Evolutionary conservation across 2,113 vertebrate genomes (phyloP), one percentile per base, ranked within the genome.

Genomic region (Cynoglossus semilaevis): DNA sequence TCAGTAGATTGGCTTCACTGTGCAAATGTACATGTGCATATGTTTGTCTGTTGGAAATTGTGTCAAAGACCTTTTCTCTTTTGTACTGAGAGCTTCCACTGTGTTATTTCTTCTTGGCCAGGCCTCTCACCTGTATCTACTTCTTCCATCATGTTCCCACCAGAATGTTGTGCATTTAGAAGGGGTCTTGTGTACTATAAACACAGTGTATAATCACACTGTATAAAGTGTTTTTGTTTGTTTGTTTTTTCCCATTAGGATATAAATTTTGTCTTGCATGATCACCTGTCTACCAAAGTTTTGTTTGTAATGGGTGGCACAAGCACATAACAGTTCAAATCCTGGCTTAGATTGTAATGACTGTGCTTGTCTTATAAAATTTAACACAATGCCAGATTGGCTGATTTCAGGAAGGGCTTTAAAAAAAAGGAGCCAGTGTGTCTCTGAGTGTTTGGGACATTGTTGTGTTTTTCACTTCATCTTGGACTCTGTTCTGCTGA

Each of bases 1-100:
- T 92, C 89, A 87, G 92, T 88, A 90, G 92, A 76, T 92, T 89
- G 92, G 90, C 92, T 93, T 94, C 93, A 93, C 93, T 93, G 93
- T 87, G 75, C 91, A 88, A 80, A 93, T 90, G 91, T 76, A 47
- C 51, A 47, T 62, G 58, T 70, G 69, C 63, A 76, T 67, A 76
- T 62, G 37, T 74, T 71, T 70, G 67, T 59, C 63, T 73, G 55
- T 70, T 81, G 63, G 82, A 79, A 7, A 77, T 63, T 58, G 40
- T 79, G 83, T 86, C 77, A 16, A 61, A 72, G 63, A 56, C 58
- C 42, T 9, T 36, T 51, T 58, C 5, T 41, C 11, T 41, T 53
- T 59, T 17, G 1, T 17, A 63, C 64, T 38, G 52, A 74, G 75
- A 74, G 70, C 70, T 83, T 85, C 78, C 82, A 75, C 51, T 68